Evolutionary conservation across 2,797 vertebrate species (phyloP).

Genomic region (Poeciliopsis gracilis): DNA sequence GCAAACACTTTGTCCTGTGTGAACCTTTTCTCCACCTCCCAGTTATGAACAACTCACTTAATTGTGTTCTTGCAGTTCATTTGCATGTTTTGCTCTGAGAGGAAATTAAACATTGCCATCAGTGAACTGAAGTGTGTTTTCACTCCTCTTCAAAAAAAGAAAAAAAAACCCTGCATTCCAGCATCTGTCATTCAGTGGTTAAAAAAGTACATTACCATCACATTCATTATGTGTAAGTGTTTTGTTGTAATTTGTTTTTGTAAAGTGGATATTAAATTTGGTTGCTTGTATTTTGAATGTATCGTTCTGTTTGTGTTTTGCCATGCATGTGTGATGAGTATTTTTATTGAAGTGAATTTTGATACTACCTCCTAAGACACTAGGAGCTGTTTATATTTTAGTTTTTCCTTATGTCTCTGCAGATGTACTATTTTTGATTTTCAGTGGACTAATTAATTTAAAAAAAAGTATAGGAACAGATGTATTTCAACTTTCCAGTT

Average conservation of each 20-base stretch:
- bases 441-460: neutral
- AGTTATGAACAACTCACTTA: slow-evolving; percentile 65
- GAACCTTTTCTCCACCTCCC: slow-evolving; percentile 60
- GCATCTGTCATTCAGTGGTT: slow-evolving; percentile 63
- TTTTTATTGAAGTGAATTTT: slow-evolving; percentile 31
- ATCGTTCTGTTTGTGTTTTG: slow-evolving; percentile 40
- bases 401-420: neutral
- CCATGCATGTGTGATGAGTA: slow-evolving; percentile 34
- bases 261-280: slow-evolving; percentile 68
- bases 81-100: slow-evolving; percentile 81
- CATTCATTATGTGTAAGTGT: slow-evolving; percentile 78
- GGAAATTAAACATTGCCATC: slow-evolving; percentile 78
- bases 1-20: slow-evolving; percentile 59
- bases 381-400: slow-evolving; percentile 5
- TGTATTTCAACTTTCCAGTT: slow-evolving; percentile 9
- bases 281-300: slow-evolving; percentile 32
- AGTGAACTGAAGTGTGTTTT: slow-evolving; percentile 81
- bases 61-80: slow-evolving; percentile 73
- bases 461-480: neutral
- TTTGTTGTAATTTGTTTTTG: slow-evolving; percentile 75
- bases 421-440: slow-evolving; percentile 13
- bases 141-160: slow-evolving; percentile 79
- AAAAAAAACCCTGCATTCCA: slow-evolving; percentile 66
- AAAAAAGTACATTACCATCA: slow-evolving; percentile 66
- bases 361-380: slow-evolving; percentile 25